A percentile compares a stretch with the other conserved stretches of the same genome.
These are phyloP conservation scores for Nomada lathburiana DNA, from an alignment of 2,888 invertebrate genomes.

Conservation along the genomic window DNA sequence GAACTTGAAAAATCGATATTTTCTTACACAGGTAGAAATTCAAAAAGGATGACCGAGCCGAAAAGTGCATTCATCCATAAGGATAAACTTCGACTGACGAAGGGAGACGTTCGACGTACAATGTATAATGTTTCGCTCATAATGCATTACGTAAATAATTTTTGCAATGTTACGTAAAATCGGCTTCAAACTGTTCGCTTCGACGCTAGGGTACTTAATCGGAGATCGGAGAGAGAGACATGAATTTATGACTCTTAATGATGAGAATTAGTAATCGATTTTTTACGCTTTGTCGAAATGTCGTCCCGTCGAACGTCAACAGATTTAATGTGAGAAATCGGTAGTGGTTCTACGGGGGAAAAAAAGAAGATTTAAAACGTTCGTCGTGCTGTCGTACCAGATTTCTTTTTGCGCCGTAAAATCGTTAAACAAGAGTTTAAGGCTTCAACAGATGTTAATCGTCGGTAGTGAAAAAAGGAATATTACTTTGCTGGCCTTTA, in stretches of 20 bases:
- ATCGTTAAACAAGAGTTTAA: not conserved
- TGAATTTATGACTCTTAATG: not conserved
- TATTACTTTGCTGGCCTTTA: not conserved
- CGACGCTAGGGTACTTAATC: not conserved
- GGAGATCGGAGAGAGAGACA: not conserved
- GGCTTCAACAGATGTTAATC: not conserved
- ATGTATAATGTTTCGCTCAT: conserved; percentile 9
- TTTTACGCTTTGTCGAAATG: not conserved
- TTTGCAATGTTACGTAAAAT: conserved; percentile 22
- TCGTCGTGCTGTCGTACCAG: no score
- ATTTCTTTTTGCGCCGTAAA: not conserved
- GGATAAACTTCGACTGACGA: conserved; percentile 5
- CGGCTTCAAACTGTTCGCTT: not conserved
- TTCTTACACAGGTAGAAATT: not conserved
- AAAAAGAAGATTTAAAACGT: no score
- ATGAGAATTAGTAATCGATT: not conserved
- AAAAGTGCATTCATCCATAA: conserved; percentile 25
- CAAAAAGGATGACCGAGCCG: not conserved
- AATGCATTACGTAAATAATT: conserved; percentile 28
- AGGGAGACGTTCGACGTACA: conserved; percentile 7
- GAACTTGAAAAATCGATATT: not conserved
- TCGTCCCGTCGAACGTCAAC: not conserved
- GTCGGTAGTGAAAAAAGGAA: not conserved
- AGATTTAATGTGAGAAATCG: conserved; percentile 3
- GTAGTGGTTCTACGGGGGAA: no score